Evolutionary conservation across 2,888 invertebrate genomes (phyloP), one percentile per base, ranked within the genome.

Genomic region (Luperina testacea): DNA sequence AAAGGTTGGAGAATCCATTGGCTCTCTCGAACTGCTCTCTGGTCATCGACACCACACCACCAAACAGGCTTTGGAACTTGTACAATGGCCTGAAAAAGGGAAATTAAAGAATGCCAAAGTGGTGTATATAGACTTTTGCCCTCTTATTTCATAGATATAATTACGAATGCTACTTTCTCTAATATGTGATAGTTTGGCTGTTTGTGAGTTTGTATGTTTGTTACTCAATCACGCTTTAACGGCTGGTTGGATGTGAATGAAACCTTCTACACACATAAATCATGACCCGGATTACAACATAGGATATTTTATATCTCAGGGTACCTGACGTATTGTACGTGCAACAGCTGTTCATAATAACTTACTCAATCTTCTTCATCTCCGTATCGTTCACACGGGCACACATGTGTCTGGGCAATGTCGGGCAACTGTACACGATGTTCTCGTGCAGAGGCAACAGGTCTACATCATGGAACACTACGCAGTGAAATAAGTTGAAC

Each of bases 401-500:
- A 75, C 99, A 98, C 98, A 99, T 98, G 92, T 99, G 99, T 78
- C 99, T 96, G 0, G 99, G 99, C 92, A 98, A 98, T 78, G 97
- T 97, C 0, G 99, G 98, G 93, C 99, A 99, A 63, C 97, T 98
- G 95, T 99, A 99, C 71, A 98, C 94, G 94, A 99, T 99, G 83
- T 98, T 97, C 92, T 98, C 98, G 94, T 99, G 98, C 93, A 99
- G 98, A 0, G 99, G 99, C 87, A 99, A 95, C 79, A 99, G 97
- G 94, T 99, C 99, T 53, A 99, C 98, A 93, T 99, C 99, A 93
- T 99, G 99, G 93, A 99, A 99, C 87, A 99, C 97, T 93, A 99
- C 98, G 95, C 99, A 99, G 89, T 98, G 97, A 96, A 98, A 98
- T 61, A 95, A 91, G 67, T 96, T 97, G 53, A 91, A 88, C 93